Base-by-base conservation (phyloP, 2,797 vertebrate genomes). In the Rachycentron canadum region DNA sequence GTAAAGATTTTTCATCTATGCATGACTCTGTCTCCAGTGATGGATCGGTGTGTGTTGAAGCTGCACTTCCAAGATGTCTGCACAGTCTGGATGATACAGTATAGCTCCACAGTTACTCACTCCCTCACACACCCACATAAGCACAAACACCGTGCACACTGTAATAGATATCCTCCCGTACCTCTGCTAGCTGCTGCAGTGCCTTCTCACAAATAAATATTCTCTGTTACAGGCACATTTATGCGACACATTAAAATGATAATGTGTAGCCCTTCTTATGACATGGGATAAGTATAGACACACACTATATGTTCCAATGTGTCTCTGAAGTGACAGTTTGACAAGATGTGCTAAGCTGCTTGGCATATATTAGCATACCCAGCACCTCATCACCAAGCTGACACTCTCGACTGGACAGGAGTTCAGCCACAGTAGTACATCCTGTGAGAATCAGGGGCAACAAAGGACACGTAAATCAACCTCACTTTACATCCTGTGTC, bases 281-380 rank as follows among this genome's bases (percentile, higher is more conserved):
- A 32, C 30, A n/a, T 8, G 34, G 52, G 43, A 60, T 63, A 68
- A 73, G 11, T 53, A 71, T 59, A 47, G n/a, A 40, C 25, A 16
- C 62, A 68, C 5, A 58, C 47, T 53, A 65, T 73, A 45, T 34
- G 26, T 69, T 69, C 38, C 49, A 28, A 17, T 63, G 76, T 70
- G 65, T 76, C 75, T 82, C 26, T 78, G 71, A 85, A 79, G 59
- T 85, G 87, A 92, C 84, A 88, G 76, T 75, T 78, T 88, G 88
- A 91, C 84, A 90, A 71, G 72, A 85, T 74, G 84, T 84, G 85
- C 76, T 63, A 74, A 88, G 86, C 71, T 59, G 85, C 85, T 87
- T 87, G 87, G 83, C 81, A 77, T 50, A 69, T 69, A 88, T 93
- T 90, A 91, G 84, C 87, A 91, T 85, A 84, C 55, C 83, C 78